These are phyloP conservation scores for Myrmophylax atrothorax DNA, from an alignment of 2,113 vertebrate genomes.

Conservation along the genomic window DNA sequence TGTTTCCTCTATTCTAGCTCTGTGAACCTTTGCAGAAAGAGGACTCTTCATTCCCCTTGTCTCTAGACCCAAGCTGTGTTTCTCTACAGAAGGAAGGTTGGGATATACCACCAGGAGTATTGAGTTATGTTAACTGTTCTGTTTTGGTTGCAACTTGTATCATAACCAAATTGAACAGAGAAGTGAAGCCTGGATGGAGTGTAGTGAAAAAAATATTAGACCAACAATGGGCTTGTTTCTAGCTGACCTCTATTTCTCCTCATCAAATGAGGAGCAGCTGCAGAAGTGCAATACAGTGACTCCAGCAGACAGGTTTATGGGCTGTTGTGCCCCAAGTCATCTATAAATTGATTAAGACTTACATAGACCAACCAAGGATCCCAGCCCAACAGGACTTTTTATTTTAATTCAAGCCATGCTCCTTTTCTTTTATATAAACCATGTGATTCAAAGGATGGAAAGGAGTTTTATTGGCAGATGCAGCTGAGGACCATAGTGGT, in stretches of 20 bases:
- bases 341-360: background rate
- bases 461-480: background rate
- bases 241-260: background rate
- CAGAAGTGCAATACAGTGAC: background rate
- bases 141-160: background rate
- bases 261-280: background rate
- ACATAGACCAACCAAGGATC: background rate
- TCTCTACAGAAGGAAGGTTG: background rate
- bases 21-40: background rate
- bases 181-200: background rate
- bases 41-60: background rate
- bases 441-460: background rate
- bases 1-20: background rate
- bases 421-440: background rate
- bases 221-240: background rate
- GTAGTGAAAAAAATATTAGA: background rate
- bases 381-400: background rate
- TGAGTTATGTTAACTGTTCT: background rate
- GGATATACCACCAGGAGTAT: background rate
- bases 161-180: background rate
- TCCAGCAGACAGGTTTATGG: background rate
- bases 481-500: background rate
- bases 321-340: fast-evolving
- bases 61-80: background rate
- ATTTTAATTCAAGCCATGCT: background rate